Base-by-base conservation (phyloP, 2,113 vertebrate genomes). In the Ranitomeya variabilis region DNA sequence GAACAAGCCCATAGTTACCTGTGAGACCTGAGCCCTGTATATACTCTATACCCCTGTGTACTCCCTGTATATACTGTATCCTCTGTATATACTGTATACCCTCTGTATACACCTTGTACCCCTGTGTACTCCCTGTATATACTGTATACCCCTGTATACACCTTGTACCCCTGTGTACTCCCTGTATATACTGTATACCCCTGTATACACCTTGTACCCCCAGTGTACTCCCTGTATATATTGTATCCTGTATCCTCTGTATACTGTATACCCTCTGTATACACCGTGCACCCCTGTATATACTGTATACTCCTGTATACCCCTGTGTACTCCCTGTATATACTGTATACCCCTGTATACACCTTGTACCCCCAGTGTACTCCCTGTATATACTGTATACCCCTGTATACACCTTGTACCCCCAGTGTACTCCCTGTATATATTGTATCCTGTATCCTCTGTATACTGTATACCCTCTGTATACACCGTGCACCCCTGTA, bases 1-100 rank as follows among this genome's bases (percentile, higher is more conserved):
- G 87, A 88, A 88, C 80, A 88, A 88, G 31, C 87, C 86, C 51
- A 81, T 81, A 60, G 86, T 87, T 16, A 87, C 78, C 45, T 87
- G 86, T 81, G 37, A 87, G 78, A 54, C 19, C 51, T 1, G 11
- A 0, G 19, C 1, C 62, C 62, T 12, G 6, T 66, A 9, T 7
- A 5, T 64, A 15, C 18, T 18, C 1, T 64, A 14, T 60, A 1
- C 12, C 10, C 59, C 59, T 14, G 10, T 12, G 0, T 31, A 12
- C 4, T 18, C 16, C 11, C 0, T 77, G 13, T 52, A 3, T 55
- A 3, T 31, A 31, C 26, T 2, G 26, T 31, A 31, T 31, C 18
- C 51, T 45, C 31, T 12, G 13, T 52, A 76, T 19, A 45, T n/a
- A 26, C 23, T 37, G 4, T 31, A 31, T 2, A 2, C 4, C 0